A percentile compares a stretch with the other conserved stretches of the same genome.
Evolutionary conservation across 2,888 invertebrate species (phyloP).

Genomic region (Erebia epiphron): DNA sequence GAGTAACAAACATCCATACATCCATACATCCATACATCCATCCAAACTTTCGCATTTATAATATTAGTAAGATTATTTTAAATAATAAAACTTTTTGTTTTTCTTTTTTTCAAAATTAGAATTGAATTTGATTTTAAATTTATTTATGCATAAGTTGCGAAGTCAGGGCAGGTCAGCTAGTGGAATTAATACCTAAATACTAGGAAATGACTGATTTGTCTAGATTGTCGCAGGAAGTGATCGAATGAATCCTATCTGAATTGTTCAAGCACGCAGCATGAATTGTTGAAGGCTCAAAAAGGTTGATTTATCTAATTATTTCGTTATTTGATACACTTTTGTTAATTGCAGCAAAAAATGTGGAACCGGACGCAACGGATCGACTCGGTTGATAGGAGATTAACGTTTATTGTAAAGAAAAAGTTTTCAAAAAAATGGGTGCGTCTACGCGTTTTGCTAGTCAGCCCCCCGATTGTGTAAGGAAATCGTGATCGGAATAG

Average conservation of each 20-base stretch:
- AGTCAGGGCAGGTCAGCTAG: background rate
- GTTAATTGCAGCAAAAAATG: constrained; percentile 16
- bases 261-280: constrained; percentile 5
- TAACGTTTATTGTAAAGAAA: background rate
- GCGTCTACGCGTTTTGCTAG: background rate
- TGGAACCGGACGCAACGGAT: constrained; percentile 3
- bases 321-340: constrained; percentile 7
- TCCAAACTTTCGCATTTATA: no score
- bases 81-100: no score
- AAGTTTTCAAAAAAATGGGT: background rate
- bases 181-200: background rate
- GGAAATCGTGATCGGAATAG: no score
- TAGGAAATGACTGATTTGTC: background rate
- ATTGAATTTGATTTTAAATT: no score
- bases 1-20: no score
- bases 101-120: no score
- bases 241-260: background rate
- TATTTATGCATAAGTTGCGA: no score
- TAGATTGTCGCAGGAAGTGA: background rate
- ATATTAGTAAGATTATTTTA: no score
- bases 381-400: background rate
- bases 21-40: no score
- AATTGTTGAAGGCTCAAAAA: constrained; percentile 9
- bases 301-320: constrained; percentile 9
- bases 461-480: no score